Conservation (phyloP, 1,140 invertebrate species). For the Polypedilum pembai region DNA sequence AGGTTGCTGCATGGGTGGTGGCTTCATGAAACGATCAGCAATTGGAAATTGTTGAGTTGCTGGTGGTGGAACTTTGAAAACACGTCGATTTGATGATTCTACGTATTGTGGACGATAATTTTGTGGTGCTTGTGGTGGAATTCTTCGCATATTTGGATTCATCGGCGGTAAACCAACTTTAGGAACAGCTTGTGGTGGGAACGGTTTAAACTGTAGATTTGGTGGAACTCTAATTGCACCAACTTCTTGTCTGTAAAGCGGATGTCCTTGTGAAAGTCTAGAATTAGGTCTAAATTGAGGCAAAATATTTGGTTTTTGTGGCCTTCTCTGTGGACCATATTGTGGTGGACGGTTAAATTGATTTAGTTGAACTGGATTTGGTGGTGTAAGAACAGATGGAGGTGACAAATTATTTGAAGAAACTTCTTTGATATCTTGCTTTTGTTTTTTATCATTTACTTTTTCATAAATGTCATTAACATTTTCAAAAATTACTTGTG, state of each 20-base stretch:
- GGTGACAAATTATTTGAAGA: conserved; percentile 9
- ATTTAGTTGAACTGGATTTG: conserved; percentile 36
- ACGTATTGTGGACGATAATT: conserved; percentile 32
- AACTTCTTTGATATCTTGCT: conserved; percentile 26
- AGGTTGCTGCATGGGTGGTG: conserved; percentile 32
- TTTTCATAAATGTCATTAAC: conserved; percentile 38
- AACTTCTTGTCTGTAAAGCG: conserved; percentile 40
- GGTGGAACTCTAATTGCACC: conserved; percentile 41
- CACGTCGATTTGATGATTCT: conserved; percentile 34
- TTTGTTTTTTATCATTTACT: conserved; percentile 38
- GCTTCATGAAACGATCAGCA: conserved; percentile 34
- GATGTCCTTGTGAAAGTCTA: conserved; percentile 50
- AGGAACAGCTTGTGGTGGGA: conserved; percentile 30
- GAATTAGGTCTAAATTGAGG: conserved; percentile 63
- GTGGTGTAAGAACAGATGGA: conserved; percentile 17
- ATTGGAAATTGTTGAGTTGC: conserved; percentile 30
- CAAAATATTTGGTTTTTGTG: conserved; percentile 50
- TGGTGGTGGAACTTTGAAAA: conserved; percentile 31
- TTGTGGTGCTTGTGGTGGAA: background rate
- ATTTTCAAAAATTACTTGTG: conserved; percentile 24
- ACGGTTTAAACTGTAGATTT: conserved; percentile 34
- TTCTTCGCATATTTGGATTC: background rate
- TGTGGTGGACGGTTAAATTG: conserved; percentile 35
- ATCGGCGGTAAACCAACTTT: conserved; percentile 29
- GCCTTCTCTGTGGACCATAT: conserved; percentile 36